Base-by-base conservation (phyloP, 2,113 vertebrate species). In the Sceloporus undulatus region DNA sequence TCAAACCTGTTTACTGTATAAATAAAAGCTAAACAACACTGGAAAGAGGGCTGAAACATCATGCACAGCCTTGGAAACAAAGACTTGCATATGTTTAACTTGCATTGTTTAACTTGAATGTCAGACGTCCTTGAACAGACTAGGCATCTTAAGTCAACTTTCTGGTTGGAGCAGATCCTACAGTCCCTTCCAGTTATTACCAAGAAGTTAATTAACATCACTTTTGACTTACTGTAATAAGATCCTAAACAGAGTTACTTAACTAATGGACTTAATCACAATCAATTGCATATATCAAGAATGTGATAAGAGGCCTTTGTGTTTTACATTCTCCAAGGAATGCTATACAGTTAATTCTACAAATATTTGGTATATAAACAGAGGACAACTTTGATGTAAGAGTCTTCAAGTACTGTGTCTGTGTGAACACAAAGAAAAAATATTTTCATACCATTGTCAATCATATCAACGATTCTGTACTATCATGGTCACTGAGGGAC, bases 161-260 rank as follows among this genome's bases (percentile, higher is more conserved):
- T 91, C 48, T 56, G 81, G 89, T 92, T 80, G 77, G 52, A 29
- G 66, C 88, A 89, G 85, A 87, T 71, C 86, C 76, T 85, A 40
- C 89, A 66, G n/a, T 76, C 82, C 88, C 79, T 84, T 42, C 88
- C 90, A 74, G 73, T 90, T 94, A 91, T 86, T 77, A 87, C 87
- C 93, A 88, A 78, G 88, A 65, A 92, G 86, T 78, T 94, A 96
- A 95, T 96, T 95, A 94, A 82, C 86, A 91, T 93, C 91, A 86
- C 75, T 91, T 76, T 65, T 91, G 91, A 92, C 34, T 92, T 95
- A 96, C 34, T 34, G 34, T 34, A 48, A 95, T 95, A 88, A 92
- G 95, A 96, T 93, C 85, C 85, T 86, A 78, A 95, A 86, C 83
- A 94, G 94, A 91, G 91, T 93, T 92, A 96, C 96, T 59, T 84